Evolutionary conservation across 1,140 invertebrate genomes (phyloP), one percentile per base, ranked within the genome.

Genomic region (Drosophila pandora): DNA sequence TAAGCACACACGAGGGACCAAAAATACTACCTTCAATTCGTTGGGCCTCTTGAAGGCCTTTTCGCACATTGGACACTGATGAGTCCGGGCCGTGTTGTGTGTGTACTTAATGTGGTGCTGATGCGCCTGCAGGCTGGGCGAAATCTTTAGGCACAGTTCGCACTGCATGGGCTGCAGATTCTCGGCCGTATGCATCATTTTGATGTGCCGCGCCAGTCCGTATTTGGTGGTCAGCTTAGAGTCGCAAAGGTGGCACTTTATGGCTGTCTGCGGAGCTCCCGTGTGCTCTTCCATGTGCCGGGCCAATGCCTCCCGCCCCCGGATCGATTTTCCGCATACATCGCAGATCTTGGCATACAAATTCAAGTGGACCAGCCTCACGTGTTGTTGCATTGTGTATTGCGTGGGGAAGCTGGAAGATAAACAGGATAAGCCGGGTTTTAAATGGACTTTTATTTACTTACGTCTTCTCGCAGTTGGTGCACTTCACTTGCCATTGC

Each of bases 321-420:
- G 62, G 28, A 91, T 70, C 1, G 84, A 77, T 45, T 91, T 91
- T 1, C 90, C 90, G 6, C 90, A 91, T 9, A 91, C 78, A 25
- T 91, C 90, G 39, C 90, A 91, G 17, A 91, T 90, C 58, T 90
- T 90, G 17, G 80, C 76, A 54, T 90, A 90, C 13, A 77, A 63
- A 25, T 88, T 79, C 21, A 88, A 49, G 41, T 91, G 90, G 10
- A 88, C 84, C 22, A 76, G 45, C 21, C 84, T 78, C 3, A 84
- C 58, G 47, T 91, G 90, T 37, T 91, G 81, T 32, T 90, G 73
- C 81, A 91, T 83, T 1, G 59, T 62, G 2, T 88, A 89, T 21
- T 84, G 39, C 9, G 70, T 90, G 13, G 85, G 78, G 25, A 82
- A 90, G 3, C 83, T 88, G 13, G 13, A 13, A 41, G n/a, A 7